Evolutionary conservation across 2,797 vertebrate genomes (phyloP).

Genomic region (Clamator glandarius): DNA sequence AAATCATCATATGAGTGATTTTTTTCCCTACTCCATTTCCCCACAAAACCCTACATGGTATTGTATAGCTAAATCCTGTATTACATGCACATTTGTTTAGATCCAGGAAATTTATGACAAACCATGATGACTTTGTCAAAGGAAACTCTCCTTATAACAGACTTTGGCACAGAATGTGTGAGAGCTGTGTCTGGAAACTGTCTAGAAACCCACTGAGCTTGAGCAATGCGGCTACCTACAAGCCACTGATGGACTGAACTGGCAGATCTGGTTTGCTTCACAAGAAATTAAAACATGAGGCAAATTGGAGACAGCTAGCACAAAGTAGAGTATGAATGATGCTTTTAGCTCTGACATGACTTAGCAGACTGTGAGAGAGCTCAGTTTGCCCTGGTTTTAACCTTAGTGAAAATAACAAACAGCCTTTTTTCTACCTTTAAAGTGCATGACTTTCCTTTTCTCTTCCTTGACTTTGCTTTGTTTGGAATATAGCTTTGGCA

Average conservation of each 20-base stretch:
- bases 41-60: neutral
- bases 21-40: neutral
- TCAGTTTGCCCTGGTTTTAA: neutral
- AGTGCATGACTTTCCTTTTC: neutral
- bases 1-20: rapidly evolving
- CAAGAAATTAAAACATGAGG: neutral
- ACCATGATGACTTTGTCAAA: neutral
- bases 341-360: neutral
- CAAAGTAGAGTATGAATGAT: neutral
- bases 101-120: neutral
- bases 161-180: neutral
- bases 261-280: neutral
- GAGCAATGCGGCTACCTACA: neutral
- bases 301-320: neutral
- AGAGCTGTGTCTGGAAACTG: neutral
- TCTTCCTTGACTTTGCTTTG: neutral
- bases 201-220: neutral
- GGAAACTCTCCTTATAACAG: neutral
- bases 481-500: neutral
- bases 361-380: neutral
- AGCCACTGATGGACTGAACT: neutral
- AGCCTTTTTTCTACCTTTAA: neutral
- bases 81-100: neutral
- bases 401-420: neutral
- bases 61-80: neutral